These are phyloP conservation scores for Malthinus seriepunctatus DNA, from an alignment of 2,888 invertebrate genomes.

Conservation along the genomic window DNA sequence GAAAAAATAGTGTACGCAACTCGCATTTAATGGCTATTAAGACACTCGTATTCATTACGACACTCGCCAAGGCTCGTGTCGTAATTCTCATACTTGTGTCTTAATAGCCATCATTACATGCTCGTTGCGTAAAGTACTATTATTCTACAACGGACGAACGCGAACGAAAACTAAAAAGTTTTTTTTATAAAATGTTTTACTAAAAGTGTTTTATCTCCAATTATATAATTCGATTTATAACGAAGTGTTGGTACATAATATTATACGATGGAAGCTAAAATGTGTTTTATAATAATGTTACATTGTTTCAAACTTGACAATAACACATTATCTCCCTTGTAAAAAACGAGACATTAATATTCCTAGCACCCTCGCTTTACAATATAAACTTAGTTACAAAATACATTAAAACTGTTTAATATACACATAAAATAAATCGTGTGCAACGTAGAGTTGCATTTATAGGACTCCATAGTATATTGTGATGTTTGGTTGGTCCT, in stretches of 20 bases:
- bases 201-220: slow-evolving; percentile 1
- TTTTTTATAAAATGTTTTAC: not conserved
- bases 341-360: slow-evolving; percentile 47
- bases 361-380: slow-evolving; percentile 47
- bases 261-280: slow-evolving; percentile 20
- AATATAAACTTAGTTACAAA: slow-evolving; percentile 51
- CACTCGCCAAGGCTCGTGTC: too few species aligned
- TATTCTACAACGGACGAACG: too few species aligned
- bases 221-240: slow-evolving; percentile 6
- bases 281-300: slow-evolving; percentile 38
- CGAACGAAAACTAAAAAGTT: too few species aligned
- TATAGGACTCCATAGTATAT: slow-evolving; percentile 22
- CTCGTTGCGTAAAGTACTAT: too few species aligned
- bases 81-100: too few species aligned
- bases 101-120: too few species aligned
- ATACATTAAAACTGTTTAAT: slow-evolving; percentile 52
- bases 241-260: slow-evolving; percentile 1
- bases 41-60: too few species aligned
- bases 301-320: slow-evolving; percentile 43
- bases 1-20: too few species aligned
- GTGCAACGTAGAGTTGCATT: slow-evolving; percentile 41
- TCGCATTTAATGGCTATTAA: too few species aligned
- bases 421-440: slow-evolving; percentile 51
- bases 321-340: slow-evolving; percentile 43
- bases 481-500: too few species aligned